Conservation (phyloP, 2,113 vertebrate species). For the Connochaetes taurinus region DNA sequence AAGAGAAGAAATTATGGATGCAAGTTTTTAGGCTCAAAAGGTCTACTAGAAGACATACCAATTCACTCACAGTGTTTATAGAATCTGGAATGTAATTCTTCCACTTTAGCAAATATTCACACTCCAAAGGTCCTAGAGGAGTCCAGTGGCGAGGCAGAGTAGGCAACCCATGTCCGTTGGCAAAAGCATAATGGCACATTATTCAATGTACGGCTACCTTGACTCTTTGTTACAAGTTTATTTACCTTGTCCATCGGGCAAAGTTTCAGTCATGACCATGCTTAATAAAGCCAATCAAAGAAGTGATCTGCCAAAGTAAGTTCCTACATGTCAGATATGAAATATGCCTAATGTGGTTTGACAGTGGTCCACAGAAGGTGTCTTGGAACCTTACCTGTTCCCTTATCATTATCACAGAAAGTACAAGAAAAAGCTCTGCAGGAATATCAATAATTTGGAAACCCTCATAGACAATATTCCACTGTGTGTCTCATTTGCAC, state of each 20-base stretch:
- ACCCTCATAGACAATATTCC: conserved; percentile 82
- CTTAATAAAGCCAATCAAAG: conserved; percentile 76
- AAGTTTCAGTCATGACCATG: conserved; percentile 59
- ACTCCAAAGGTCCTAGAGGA: background rate
- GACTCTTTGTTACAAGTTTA: conserved; percentile 39
- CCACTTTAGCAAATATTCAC: background rate
- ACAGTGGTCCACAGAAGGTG: conserved; percentile 68
- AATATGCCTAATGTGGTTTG: conserved; percentile 76
- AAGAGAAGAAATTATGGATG: background rate
- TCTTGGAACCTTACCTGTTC: conserved; percentile 69
- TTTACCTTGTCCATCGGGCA: conserved; percentile 36
- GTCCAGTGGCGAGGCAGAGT: conserved; percentile 32
- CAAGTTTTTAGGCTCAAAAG: background rate
- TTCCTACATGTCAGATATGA: conserved; percentile 73
- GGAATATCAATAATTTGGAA: conserved; percentile 87
- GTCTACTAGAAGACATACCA: background rate
- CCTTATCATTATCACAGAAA: conserved; percentile 78
- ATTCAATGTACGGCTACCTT: background rate
- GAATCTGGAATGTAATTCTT: background rate
- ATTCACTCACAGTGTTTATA: background rate
- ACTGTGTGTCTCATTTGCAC: conserved; percentile 85
- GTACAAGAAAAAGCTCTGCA: conserved; percentile 79
- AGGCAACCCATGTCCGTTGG: conserved; percentile 43
- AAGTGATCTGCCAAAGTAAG: conserved; percentile 72
- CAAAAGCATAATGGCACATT: background rate